A percentile compares a stretch with the other conserved stretches of the same genome.
These are phyloP conservation scores for Suncus etruscus DNA, from an alignment of 2,113 vertebrate species.

Conservation along the genomic window DNA sequence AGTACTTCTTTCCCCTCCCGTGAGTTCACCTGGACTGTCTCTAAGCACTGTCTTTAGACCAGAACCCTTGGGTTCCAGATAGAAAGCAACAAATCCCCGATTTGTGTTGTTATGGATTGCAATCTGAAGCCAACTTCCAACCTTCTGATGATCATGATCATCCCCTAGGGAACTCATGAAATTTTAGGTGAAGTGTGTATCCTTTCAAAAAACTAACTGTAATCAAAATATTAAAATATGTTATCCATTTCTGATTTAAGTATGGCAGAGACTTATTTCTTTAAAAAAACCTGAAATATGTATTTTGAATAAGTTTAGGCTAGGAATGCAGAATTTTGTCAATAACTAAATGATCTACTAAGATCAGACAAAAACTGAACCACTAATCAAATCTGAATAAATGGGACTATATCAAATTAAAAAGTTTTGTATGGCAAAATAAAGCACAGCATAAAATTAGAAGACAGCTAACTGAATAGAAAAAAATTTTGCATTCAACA, in stretches of 20 bases:
- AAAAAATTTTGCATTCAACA: too few relatives aligned
- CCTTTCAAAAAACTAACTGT: conserved; percentile 10
- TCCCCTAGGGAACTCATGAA: conserved; percentile 8
- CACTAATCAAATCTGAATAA: too few relatives aligned
- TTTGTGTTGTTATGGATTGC: not conserved
- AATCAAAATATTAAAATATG: conserved; percentile 41
- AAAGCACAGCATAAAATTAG: too few relatives aligned
- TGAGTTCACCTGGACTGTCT: not conserved
- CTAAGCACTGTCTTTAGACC: not conserved
- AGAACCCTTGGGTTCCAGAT: not conserved
- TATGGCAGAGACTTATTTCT: not conserved
- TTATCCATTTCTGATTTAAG: conserved; percentile 32
- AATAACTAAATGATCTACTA: not conserved
- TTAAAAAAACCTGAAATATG: not conserved
- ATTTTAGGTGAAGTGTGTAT: conserved; percentile 21
- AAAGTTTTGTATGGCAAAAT: too few relatives aligned
- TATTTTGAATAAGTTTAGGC: too few relatives aligned
- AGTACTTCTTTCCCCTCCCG: not conserved
- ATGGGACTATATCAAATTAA: too few relatives aligned
- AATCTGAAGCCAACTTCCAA: not conserved
- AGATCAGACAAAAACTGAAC: too few relatives aligned
- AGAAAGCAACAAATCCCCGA: not conserved
- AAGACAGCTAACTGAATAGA: too few relatives aligned
- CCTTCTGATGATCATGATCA: not conserved
- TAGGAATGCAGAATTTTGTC: not conserved